Conservation (phyloP, 2,888 invertebrate genomes). For the Melanargia galathea region DNA sequence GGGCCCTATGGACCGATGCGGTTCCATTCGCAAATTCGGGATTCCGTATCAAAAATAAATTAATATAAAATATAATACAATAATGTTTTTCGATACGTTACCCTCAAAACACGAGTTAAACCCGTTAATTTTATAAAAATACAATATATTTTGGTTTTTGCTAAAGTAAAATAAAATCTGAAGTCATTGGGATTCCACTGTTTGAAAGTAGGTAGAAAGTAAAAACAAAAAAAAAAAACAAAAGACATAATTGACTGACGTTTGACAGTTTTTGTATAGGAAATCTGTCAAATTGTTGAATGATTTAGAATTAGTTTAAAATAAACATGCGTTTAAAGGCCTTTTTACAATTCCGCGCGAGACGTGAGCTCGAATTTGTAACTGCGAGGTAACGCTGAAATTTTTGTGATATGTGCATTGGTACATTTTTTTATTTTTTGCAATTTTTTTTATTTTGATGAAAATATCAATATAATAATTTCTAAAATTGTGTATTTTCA, state of each 20-base stretch:
- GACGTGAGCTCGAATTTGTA: too few relatives aligned
- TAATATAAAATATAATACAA: background rate
- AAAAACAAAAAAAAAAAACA: too few relatives aligned
- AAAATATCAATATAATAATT: background rate
- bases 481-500: background rate
- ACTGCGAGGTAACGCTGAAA: too few relatives aligned
- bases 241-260: too few relatives aligned
- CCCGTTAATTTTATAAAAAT: conserved; percentile 1
- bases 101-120: background rate
- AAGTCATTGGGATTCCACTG: background rate
- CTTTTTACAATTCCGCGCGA: too few relatives aligned
- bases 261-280: too few relatives aligned
- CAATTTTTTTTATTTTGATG: too few relatives aligned
- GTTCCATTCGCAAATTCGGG: background rate
- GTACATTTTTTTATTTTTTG: too few relatives aligned
- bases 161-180: background rate
- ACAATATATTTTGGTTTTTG: background rate
- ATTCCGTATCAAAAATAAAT: conserved; percentile 10
- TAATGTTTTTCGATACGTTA: background rate
- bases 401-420: too few relatives aligned
- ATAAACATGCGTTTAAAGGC: too few relatives aligned
- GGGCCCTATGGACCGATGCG: conserved; percentile 22
- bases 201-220: background rate
- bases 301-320: too few relatives aligned
- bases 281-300: too few relatives aligned